These are phyloP conservation scores for Zootermopsis nevadensis DNA, from an alignment of 2,888 invertebrate genomes.

Conservation along the genomic window DNA sequence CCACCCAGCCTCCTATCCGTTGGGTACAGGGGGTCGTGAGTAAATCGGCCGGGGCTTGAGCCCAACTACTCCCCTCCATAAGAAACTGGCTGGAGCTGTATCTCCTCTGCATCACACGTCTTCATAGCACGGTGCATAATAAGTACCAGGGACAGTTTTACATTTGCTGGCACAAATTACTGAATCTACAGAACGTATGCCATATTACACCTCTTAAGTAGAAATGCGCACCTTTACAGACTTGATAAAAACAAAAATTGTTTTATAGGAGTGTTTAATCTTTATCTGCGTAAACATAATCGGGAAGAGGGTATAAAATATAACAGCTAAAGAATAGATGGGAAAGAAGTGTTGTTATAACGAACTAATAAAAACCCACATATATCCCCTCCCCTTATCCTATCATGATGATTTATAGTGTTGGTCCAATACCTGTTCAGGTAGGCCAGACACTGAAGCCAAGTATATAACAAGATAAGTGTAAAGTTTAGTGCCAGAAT, in stretches of 20 bases:
- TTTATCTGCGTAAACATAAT: background rate
- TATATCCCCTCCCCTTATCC: background rate
- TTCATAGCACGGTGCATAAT: too few relatives aligned
- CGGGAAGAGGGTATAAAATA: background rate
- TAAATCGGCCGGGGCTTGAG: too few relatives aligned
- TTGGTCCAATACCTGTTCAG: background rate
- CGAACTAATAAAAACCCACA: conserved; percentile 37
- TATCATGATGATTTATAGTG: conserved; percentile 2
- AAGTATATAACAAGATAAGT: conserved; percentile 9
- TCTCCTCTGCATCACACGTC: too few relatives aligned
- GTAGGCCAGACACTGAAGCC: conserved; percentile 3
- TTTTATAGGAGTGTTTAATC: background rate
- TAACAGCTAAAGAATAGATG: background rate
- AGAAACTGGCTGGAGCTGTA: too few relatives aligned
- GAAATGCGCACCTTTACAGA: background rate
- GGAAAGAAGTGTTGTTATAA: conserved; percentile 21
- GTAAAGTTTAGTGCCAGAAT: conserved; percentile 6
- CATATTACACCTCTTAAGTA: conserved; percentile 1
- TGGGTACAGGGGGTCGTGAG: too few relatives aligned
- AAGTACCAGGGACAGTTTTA: too few relatives aligned
- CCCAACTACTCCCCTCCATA: too few relatives aligned
- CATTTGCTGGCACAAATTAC: background rate
- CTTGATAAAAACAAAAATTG: background rate
- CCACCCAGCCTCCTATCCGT: too few relatives aligned
- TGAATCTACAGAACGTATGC: background rate